Evolutionary conservation across 2,888 invertebrate genomes (phyloP).

Genomic region (Tipula vernalis): DNA sequence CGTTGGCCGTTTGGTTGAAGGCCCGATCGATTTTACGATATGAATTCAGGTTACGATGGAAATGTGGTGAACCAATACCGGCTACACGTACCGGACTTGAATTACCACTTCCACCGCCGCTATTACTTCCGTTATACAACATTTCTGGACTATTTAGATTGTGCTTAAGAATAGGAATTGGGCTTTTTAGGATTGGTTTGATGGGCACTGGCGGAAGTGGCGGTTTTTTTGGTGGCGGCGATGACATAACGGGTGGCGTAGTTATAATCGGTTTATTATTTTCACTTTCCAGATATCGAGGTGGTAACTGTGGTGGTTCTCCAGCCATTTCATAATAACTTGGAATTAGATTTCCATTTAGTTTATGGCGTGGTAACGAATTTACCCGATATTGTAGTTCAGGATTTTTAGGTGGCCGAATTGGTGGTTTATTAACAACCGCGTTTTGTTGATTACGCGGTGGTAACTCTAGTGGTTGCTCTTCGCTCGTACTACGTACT

Average conservation of each 20-base stretch:
- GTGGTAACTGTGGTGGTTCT: conserved; percentile 24
- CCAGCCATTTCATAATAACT: neutral
- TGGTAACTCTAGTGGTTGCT: conserved; percentile 40
- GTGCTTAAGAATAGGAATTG: conserved; percentile 46
- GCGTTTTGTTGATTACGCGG: conserved; percentile 47
- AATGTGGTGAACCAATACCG: conserved; percentile 50
- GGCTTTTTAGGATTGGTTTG: conserved; percentile 34
- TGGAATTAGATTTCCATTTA: neutral
- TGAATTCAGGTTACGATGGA: conserved; percentile 45
- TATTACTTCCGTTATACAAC: conserved; percentile 23
- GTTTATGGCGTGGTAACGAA: conserved; percentile 19
- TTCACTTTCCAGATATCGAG: conserved; percentile 15
- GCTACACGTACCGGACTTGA: conserved; percentile 38
- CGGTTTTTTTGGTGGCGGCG: conserved; percentile 56
- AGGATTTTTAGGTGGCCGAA: conserved; percentile 52
- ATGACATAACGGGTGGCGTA: conserved; percentile 23
- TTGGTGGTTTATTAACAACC: conserved; percentile 46
- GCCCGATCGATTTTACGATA: conserved; percentile 45
- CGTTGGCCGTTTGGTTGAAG: conserved; percentile 17
- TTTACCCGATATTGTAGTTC: conserved; percentile 30
- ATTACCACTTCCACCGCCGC: conserved; percentile 29
- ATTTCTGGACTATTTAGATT: conserved; percentile 33
- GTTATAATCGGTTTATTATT: conserved; percentile 9
- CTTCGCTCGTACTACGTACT: conserved; percentile 38
- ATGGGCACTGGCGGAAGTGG: conserved; percentile 55